These are phyloP conservation scores for Misgurnus anguillicaudatus DNA, from an alignment of 2,113 vertebrate species.

Conservation along the genomic window DNA sequence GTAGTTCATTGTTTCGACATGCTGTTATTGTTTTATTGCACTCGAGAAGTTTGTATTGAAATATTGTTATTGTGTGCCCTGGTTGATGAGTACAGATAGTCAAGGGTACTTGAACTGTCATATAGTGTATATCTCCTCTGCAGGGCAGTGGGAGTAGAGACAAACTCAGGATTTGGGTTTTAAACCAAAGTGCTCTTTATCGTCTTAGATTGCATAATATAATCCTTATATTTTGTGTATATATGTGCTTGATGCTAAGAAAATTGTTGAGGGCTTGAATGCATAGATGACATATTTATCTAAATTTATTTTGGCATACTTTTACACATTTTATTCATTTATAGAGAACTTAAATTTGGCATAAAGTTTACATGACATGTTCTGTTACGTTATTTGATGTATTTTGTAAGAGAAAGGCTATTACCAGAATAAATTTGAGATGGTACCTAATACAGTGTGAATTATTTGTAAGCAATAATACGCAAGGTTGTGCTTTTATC, in stretches of 20 bases:
- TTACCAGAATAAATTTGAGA: background rate
- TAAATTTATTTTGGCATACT: slow-evolving; percentile 3
- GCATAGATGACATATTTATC: background rate
- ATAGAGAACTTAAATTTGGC: background rate
- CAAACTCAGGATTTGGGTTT: slow-evolving; percentile 26
- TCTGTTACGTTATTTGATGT: background rate
- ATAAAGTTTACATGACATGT: background rate
- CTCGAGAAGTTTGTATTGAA: background rate
- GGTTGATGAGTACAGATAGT: background rate
- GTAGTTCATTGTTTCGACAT: background rate
- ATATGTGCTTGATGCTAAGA: slow-evolving; percentile 22
- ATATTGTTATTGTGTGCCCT: background rate
- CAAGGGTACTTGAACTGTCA: background rate
- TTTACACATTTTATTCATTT: background rate
- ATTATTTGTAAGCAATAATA: background rate
- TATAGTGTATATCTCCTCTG: slow-evolving; percentile 8
- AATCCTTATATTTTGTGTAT: background rate
- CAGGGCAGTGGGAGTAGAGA: slow-evolving; percentile 2
- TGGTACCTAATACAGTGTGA: slow-evolving; percentile 1
- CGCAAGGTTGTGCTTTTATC: no score
- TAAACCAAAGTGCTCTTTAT: slow-evolving; percentile 31
- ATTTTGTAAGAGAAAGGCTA: background rate
- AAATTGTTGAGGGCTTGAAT: background rate
- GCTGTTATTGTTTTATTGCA: background rate
- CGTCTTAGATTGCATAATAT: background rate